Evolutionary conservation across 2,797 vertebrate genomes (phyloP), one percentile per base, ranked within the genome.

Genomic region (Alcedo quadribrachys): DNA sequence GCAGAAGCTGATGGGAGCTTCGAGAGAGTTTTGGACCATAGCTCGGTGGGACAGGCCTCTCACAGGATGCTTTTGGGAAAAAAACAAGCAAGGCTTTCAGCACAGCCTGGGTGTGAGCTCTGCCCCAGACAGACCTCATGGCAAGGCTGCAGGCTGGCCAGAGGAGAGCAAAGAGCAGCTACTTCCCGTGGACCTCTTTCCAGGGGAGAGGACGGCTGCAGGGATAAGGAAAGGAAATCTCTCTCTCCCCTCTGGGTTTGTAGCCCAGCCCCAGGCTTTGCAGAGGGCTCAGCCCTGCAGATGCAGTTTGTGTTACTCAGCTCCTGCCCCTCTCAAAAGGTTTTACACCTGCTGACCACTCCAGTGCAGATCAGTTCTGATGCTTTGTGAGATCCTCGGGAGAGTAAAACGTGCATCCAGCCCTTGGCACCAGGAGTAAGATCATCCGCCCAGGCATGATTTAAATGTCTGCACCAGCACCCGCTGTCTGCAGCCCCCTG

Each of bases 401-500:
- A 32, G 37, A 37, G 32, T 35, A 11, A 20, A 21, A 21, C 0
- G 1, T 18, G 43, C 32, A 40, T 30, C 32, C 32, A 35, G 2
- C 25, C 50, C 55, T 53, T 16, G 16, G 60, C 71, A 62, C 48
- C 21, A 24, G 73, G 24, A 22, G 28, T 5, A 27, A 4, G 19
- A 42, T 20, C 45, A 6, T n/a, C 18, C 15, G 2, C 9, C 19
- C 8, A 22, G 55, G 21, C 43, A 11, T 2, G 30, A 45, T 13
- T 35, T 46, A 30, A 68, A 46, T 0, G 0, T 16, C 43, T 30
- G 42, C 51, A 42, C 18, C 20, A 9, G 32, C n/a, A 50, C 50
- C 32, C 1, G 0, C 11, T 0, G 1, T 4, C 81, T 1, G 1
- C 51, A 69, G 51, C 5, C 5, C 43, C 30, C 68, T 1, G 6